Conservation (phyloP, 2,888 invertebrate genomes). For the Phyllotreta striolata region DNA sequence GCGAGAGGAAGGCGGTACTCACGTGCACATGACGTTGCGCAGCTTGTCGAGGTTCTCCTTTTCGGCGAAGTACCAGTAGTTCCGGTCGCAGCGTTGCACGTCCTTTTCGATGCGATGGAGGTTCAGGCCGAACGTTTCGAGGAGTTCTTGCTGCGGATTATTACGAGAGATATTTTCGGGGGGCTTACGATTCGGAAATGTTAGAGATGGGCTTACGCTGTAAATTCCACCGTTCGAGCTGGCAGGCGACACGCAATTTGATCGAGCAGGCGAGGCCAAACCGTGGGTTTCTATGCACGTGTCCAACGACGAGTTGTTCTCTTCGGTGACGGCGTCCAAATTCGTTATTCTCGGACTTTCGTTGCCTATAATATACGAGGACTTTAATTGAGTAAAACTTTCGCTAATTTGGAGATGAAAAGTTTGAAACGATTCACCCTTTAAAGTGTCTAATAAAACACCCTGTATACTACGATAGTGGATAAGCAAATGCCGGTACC, state of each 20-base stretch:
- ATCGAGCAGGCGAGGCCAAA: slow-evolving; percentile 58
- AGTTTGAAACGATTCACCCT: no score
- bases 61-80: slow-evolving; percentile 91
- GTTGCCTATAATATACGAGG: slow-evolving; percentile 54
- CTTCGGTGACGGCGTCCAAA: slow-evolving; percentile 70
- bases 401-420: no score
- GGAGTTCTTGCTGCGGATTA: slow-evolving; percentile 79
- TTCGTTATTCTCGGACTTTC: slow-evolving; percentile 62
- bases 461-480: no score
- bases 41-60: slow-evolving; percentile 92
- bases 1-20: slow-evolving; percentile 57
- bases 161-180: no score
- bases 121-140: slow-evolving; percentile 87
- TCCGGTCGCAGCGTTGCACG: slow-evolving; percentile 93
- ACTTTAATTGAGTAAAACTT: background rate
- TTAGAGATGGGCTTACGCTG: no score
- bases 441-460: no score
- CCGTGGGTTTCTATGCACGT: slow-evolving; percentile 61
- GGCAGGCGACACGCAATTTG: slow-evolving; percentile 81
- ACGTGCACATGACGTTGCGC: slow-evolving; percentile 96
- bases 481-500: no score
- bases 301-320: slow-evolving; percentile 60
- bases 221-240: slow-evolving; percentile 93
- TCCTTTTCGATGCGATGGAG: slow-evolving; percentile 96
- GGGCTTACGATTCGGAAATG: no score